Conservation (phyloP, 2,113 vertebrate genomes). For the Gallinago media region DNA sequence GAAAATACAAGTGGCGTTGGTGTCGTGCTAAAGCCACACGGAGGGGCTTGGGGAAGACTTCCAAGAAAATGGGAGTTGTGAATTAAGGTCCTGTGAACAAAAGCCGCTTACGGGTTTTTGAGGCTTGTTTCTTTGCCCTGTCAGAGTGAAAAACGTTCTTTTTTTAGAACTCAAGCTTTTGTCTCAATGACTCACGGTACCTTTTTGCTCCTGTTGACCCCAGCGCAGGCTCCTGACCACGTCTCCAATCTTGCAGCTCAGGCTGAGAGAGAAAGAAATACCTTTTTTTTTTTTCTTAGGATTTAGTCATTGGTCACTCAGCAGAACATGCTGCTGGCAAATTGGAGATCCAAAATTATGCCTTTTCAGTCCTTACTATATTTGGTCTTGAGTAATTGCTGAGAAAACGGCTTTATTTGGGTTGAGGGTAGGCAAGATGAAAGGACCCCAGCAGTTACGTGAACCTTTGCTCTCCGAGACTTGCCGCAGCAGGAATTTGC, state of each 20-base stretch:
- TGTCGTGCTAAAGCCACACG: fast-evolving
- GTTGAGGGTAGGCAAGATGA: not conserved
- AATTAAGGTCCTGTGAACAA: too few species aligned
- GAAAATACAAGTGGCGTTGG: fast-evolving
- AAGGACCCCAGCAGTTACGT: too few species aligned
- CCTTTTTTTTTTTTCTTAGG: too few species aligned
- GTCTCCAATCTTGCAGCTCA: too few species aligned
- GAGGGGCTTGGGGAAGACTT: not conserved
- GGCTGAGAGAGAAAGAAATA: not conserved
- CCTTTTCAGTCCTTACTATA: not conserved
- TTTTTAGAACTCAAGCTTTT: not conserved
- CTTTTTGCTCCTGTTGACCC: too few species aligned
- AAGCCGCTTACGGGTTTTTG: not conserved
- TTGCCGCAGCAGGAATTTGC: not conserved
- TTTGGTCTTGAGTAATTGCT: not conserved
- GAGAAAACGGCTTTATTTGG: not conserved
- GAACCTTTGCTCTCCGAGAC: not conserved
- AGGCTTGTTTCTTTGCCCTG: not conserved
- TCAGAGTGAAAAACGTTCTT: fast-evolving
- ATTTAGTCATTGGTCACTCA: not conserved
- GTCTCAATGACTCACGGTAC: not conserved
- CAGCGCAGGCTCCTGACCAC: not conserved
- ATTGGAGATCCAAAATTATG: not conserved
- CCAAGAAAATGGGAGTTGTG: not conserved
- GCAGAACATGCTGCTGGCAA: not conserved